Evolutionary conservation across 64 coral and sea anemone genomes (phyloP).

Genomic region (Acropora tenuis): DNA sequence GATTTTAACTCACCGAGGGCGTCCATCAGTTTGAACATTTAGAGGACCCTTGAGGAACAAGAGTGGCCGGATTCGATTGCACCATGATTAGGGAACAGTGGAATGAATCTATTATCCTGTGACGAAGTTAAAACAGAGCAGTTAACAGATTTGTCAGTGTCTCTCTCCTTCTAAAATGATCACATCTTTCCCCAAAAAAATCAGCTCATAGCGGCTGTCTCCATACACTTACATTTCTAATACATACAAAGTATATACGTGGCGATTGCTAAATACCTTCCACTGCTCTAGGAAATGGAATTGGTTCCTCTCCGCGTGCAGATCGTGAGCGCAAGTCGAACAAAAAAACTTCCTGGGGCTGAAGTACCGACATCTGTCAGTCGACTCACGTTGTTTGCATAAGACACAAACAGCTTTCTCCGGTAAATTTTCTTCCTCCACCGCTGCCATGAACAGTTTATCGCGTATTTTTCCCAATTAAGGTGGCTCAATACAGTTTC

Average conservation of each 20-base stretch:
- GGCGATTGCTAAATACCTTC: conserved; percentile 59
- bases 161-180: background rate
- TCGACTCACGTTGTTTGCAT: conserved; percentile 4
- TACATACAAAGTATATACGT: conserved; percentile 3
- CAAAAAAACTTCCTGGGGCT: conserved; percentile 72
- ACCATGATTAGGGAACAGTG: conserved; percentile 61
- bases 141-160: background rate
- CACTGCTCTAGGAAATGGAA: conserved; percentile 84
- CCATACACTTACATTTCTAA: background rate
- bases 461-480: conserved; percentile 28
- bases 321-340: conserved; percentile 17
- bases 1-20: conserved; percentile 63
- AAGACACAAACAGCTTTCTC: background rate
- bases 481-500: too few species aligned
- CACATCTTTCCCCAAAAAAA: too few species aligned
- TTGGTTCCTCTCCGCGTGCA: conserved; percentile 60
- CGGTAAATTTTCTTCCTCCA: conserved; percentile 41
- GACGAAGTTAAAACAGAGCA: conserved; percentile 30
- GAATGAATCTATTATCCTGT: conserved; percentile 67
- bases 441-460: background rate
- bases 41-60: conserved; percentile 38
- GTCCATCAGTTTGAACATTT: conserved; percentile 70
- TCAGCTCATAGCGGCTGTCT: too few species aligned
- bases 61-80: conserved; percentile 43
- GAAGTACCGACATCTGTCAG: conserved; percentile 63